Base-by-base conservation (phyloP, 2,888 invertebrate species). In the Cylindroiulus punctatus region DNA sequence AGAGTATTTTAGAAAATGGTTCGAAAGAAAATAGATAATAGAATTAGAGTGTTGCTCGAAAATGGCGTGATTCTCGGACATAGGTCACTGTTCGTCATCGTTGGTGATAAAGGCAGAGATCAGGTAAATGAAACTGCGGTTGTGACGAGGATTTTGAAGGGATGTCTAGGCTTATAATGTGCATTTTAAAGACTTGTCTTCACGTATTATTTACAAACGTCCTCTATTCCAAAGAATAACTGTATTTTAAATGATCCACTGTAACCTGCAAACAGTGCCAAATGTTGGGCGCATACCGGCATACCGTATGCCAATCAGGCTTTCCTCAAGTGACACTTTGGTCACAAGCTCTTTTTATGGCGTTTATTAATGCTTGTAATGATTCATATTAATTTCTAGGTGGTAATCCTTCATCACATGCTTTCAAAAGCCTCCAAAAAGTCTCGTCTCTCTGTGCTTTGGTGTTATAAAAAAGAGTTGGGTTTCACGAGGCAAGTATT, bases 381-480 rank as follows among this genome's bases (percentile, higher is more conserved):
- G 85, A 42, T 83, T 85, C 47, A 88, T 90, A 90, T 86, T 89
- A 65, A 84, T 8, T 83, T 90, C 84, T 89, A 97, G 97, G 96
- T 98, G 19, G 97, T 98, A 7, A 96, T 98, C 90, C 92, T 99
- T 4, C 98, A 99, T 92, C 98, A 99, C 90, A 98, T 99, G 94
- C 92, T 99, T 82, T 95, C 97, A 0, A 99, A 99, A 92, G 96
- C 98, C 0, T 94, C 95, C 85, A 95, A 98, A 0, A 97, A 97
- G 91, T 94, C 98, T 0, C 93, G 98, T 76, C 99, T 99, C 0
- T 95, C 95, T 81, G 97, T 99, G 0, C 92, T 99, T 14, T 99
- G 99, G 99, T 99, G 99, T 91, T 99, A 99, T 91, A 99, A 99
- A 89, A 93, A 98, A 94, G 96, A 97, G 90, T 94, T 97, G 89